Conservation (phyloP, 2,797 vertebrate genomes). For the Typhlichthys eigenmanni region DNA sequence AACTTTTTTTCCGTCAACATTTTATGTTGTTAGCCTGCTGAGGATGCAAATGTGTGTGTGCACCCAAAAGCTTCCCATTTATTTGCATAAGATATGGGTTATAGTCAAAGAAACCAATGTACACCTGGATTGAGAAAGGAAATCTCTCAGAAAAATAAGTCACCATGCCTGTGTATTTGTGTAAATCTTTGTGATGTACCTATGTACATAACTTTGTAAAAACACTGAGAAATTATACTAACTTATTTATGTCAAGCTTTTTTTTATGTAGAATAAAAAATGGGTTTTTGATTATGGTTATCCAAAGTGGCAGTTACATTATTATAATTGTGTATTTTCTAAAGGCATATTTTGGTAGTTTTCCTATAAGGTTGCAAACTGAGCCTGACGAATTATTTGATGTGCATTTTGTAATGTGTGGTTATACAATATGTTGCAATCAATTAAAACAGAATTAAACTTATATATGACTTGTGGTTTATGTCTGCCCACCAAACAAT, state of each 20-base stretch:
- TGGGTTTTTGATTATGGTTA: slow-evolving; percentile 83
- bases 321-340: slow-evolving; percentile 83
- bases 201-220: slow-evolving; percentile 89
- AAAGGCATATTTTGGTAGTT: slow-evolving; percentile 86
- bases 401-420: slow-evolving; percentile 88
- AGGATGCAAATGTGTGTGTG: slow-evolving; percentile 56
- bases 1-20: slow-evolving; percentile 21
- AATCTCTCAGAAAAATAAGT: slow-evolving; percentile 67
- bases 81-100: slow-evolving; percentile 52
- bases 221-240: slow-evolving; percentile 99
- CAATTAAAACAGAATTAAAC: slow-evolving; percentile 89
- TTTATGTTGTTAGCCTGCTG: slow-evolving; percentile 65
- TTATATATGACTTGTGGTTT: slow-evolving; percentile 29
- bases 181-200: slow-evolving; percentile 78
- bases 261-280: slow-evolving; percentile 85
- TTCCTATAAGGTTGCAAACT: slow-evolving; percentile 91
- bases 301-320: slow-evolving; percentile 95
- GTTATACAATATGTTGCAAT: slow-evolving; percentile 84
- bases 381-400: slow-evolving; percentile 91
- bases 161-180: slow-evolving; percentile 80
- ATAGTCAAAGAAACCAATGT: slow-evolving; percentile 54
- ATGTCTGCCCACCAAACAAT: slow-evolving; percentile 27
- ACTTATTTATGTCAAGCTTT: slow-evolving; percentile 97
- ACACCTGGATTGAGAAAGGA: slow-evolving; percentile 62
- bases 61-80: slow-evolving; percentile 65